phyloP scores from a whole-genome alignment of 2,113 vertebrate species.

The Atractosteus spatula region DNA sequence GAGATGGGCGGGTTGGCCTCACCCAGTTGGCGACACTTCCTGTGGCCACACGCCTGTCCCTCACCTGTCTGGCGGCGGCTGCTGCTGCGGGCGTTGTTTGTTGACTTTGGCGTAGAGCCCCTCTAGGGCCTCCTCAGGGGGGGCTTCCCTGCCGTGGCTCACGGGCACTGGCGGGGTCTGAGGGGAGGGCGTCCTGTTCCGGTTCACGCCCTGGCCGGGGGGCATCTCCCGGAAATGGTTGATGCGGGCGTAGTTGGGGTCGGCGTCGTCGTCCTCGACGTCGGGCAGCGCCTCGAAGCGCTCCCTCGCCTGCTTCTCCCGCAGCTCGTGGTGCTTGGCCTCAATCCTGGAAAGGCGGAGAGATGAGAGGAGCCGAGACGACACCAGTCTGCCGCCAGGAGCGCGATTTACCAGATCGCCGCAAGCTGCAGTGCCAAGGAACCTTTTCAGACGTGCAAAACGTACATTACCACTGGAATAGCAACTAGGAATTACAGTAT shows the following conservation, averaged over 20 bases:
- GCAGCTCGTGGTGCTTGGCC: slow-evolving; percentile 82
- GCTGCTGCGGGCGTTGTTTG: slow-evolving; percentile 76
- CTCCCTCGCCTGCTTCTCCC: slow-evolving; percentile 68
- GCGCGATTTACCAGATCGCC: no score
- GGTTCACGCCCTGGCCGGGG: slow-evolving; percentile 39
- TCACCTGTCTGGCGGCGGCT: slow-evolving; percentile 78
- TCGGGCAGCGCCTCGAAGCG: slow-evolving; percentile 65
- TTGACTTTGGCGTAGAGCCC: slow-evolving; percentile 94
- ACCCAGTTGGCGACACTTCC: no score
- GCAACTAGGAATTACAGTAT: no score
- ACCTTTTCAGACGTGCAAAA: no score
- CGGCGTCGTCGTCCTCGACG: slow-evolving; percentile 87
- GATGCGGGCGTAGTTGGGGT: slow-evolving; percentile 94
- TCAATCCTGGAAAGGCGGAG: slow-evolving; percentile 71
- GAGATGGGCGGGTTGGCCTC: no score
- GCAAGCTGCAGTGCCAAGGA: no score
- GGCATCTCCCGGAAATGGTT: slow-evolving; percentile 80
- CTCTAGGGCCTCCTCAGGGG: slow-evolving; percentile 79
- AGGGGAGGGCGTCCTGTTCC: slow-evolving; percentile 63
- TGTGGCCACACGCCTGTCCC: no score
- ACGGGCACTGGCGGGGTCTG: slow-evolving; percentile 41
- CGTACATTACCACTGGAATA: no score
- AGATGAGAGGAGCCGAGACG: neutral
- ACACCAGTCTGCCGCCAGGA: no score
- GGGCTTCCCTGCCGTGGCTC: slow-evolving; percentile 51